Evolutionary conservation across 2,888 invertebrate genomes (phyloP).

Genomic region (Alloscopus bannaensis): DNA sequence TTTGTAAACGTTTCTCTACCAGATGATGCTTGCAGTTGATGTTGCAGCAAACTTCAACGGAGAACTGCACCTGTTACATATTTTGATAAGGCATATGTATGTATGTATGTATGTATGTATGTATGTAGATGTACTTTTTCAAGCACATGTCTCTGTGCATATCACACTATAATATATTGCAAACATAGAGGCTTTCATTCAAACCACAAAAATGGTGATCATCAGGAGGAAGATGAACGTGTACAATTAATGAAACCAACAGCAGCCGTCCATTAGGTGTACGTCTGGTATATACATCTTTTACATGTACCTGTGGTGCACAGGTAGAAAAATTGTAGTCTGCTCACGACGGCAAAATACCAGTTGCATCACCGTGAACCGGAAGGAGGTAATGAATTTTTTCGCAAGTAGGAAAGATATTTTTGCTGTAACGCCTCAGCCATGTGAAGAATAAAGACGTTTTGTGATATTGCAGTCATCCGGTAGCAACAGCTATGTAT

Average conservation of each 20-base stretch:
- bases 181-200: no score
- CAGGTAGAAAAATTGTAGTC: slow-evolving; percentile 2
- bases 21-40: background rate
- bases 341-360: background rate
- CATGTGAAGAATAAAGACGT: background rate
- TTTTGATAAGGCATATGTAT: background rate
- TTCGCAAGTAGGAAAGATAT: slow-evolving; percentile 12
- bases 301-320: background rate
- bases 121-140: no score
- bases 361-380: slow-evolving; percentile 31
- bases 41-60: background rate
- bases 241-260: background rate
- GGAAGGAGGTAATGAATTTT: slow-evolving; percentile 42
- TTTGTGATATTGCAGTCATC: no score
- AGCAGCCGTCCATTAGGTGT: slow-evolving; percentile 3
- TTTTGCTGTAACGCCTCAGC: background rate
- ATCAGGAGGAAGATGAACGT: background rate
- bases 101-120: no score
- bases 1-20: background rate
- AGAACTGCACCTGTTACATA: slow-evolving; percentile 20
- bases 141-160: no score
- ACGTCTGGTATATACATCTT: background rate
- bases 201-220: no score
- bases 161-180: no score
- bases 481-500: no score